Base-by-base conservation (phyloP, 2,113 vertebrate genomes). In the Cyprinus carpio region DNA sequence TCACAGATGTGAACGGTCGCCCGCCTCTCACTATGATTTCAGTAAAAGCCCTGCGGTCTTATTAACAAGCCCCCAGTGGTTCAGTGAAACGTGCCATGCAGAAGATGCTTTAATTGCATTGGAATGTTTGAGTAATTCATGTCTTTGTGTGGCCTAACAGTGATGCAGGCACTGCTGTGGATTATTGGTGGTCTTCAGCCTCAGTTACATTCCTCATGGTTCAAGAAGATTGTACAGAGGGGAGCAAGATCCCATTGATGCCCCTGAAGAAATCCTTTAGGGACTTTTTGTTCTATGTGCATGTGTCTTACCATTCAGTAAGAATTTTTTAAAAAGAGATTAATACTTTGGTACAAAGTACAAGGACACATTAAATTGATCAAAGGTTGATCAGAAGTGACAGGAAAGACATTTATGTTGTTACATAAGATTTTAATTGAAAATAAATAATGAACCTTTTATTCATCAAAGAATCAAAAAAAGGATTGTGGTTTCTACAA, bases 101-200 rank as follows among this genome's bases (percentile, higher is more conserved):
- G 93, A 89, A 87, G 85, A 91, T 90, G 90, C 91, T 87, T 92
- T 92, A 92, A 94, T 94, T 93, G 90, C 84, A 43, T 83, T 88
- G 91, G 92, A 94, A 94, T 91, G 90, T 91, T 89, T 89, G 91
- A 87, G 90, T 90, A 88, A 82, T 86, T 80, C 88, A 79, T 91
- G 91, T 84, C 88, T 89, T 84, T 92, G 92, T 93, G 92, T 92
- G 92, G 88, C 90, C 90, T 49, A 72, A 37, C 87, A 71, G 56
- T 72, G 81, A 86, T 87, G 82, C 86, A 88, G 81, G 58, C 81
- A 78, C 86, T 84, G 84, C 77, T 77, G 71, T 77, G 58, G 71
- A 71, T 79, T 74, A 81, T 74, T 69, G 84, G 51, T 82, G 89
- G 62, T 82, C 71, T 85, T 83, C 72, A 49, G 31, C 20, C 72